Conservation (phyloP, 2,888 invertebrate species). For the Papilio elwesi region DNA sequence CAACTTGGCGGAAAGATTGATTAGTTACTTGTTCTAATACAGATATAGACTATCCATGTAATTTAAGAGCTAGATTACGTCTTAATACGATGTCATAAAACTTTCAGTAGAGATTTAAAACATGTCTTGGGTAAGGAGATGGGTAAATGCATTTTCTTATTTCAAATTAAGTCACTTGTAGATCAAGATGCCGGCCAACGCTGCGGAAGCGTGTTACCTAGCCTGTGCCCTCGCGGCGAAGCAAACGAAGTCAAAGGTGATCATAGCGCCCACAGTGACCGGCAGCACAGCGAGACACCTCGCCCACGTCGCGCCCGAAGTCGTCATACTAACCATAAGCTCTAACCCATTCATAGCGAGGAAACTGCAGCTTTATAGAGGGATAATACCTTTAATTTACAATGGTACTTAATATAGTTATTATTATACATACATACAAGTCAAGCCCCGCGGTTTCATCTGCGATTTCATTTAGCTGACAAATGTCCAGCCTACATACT, state of each 20-base stretch:
- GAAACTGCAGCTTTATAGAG: slow-evolving; percentile 85
- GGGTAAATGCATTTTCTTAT: too few relatives aligned
- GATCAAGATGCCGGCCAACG: slow-evolving; percentile 64
- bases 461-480: too few relatives aligned
- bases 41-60: too few relatives aligned
- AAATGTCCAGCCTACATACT: too few relatives aligned
- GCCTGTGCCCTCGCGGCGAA: slow-evolving; percentile 61
- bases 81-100: too few relatives aligned
- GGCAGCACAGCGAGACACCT: slow-evolving; percentile 85
- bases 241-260: slow-evolving; percentile 69
- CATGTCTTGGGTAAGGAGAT: too few relatives aligned
- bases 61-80: too few relatives aligned
- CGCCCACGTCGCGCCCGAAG: slow-evolving; percentile 85
- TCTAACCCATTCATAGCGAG: slow-evolving; percentile 81
- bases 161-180: slow-evolving; percentile 44
- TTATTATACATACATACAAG: too few relatives aligned
- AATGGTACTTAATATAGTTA: slow-evolving; percentile 51
- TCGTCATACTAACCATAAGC: slow-evolving; percentile 87
- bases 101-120: too few relatives aligned
- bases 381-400: slow-evolving; percentile 85
- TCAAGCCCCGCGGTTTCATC: too few relatives aligned
- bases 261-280: slow-evolving; percentile 86
- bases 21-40: too few relatives aligned
- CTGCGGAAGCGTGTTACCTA: slow-evolving; percentile 64
- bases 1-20: too few relatives aligned